Percentiles rank a stretch among this genome's conserved stretches.
Conservation (phyloP, 2,113 vertebrate genomes). For the Thalassarche chlororhynchos region DNA sequence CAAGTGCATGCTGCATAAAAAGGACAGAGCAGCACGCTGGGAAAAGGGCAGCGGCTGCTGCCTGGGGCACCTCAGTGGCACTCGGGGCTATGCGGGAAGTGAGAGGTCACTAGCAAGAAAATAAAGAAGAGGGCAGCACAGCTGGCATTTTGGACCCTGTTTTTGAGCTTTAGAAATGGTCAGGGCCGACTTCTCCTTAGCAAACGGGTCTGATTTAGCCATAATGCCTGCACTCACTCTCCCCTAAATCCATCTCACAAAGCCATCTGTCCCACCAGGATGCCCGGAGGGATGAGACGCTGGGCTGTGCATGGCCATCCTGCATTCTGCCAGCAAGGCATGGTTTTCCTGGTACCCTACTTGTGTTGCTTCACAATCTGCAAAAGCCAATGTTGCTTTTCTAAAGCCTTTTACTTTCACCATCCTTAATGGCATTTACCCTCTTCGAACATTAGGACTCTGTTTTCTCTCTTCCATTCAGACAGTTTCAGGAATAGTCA, state of each 20-base stretch:
- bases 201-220: not conserved
- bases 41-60: not conserved
- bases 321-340: not conserved
- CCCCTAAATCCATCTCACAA: not conserved
- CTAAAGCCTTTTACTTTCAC: not conserved
- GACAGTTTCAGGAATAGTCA: not conserved
- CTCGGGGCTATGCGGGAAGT: not conserved
- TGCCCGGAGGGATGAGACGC: not conserved
- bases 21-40: not conserved
- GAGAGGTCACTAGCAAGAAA: not conserved
- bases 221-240: not conserved
- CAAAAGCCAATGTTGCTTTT: not conserved
- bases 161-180: not conserved
- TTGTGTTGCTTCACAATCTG: not conserved
- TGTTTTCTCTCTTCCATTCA: not conserved
- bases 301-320: not conserved
- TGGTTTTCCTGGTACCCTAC: not conserved
- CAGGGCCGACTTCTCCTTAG: not conserved
- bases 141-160: not conserved
- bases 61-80: not conserved
- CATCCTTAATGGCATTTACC: not conserved
- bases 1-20: rapidly evolving
- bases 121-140: not conserved
- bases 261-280: not conserved
- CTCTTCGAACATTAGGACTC: not conserved